Base-by-base conservation (phyloP, 2,113 vertebrate genomes). In the Phalacrocorax aristotelis region DNA sequence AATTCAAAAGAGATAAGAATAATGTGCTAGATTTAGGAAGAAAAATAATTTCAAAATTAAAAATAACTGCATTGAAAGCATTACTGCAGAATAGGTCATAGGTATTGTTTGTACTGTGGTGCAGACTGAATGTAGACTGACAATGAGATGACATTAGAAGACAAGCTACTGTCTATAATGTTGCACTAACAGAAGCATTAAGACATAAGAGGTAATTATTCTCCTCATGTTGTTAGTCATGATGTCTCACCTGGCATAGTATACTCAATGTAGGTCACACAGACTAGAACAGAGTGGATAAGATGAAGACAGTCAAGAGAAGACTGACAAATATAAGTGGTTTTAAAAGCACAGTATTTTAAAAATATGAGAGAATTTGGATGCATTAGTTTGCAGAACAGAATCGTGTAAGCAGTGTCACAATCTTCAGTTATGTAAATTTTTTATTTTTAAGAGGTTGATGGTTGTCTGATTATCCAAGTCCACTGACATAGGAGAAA, bases 321-420 rank as follows among this genome's bases (percentile, higher is more conserved):
- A 66, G 29, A 68, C 3, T 0, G 2, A 15, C 16, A 38, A 54
- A 44, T 29, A 9, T 16, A 82, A 42, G 9, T 25, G 10, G 7
- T 38, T 64, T 78, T 64, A 42, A 44, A 70, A 83, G 15, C 17
- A 66, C 3, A 26, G 5, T 25, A 7, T 65, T n/a, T 58, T 1
- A 65, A 60, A 80, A 81, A n/a, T 8, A 20, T 48, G 38, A 52
- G 4, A 49, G 15, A 61, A 66, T n/a, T 75, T 6, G 5, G 29
- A 57, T 2, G 13, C 26, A 26, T 26, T 69, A 13, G 1, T 48
- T 70, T 5, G 2, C 38, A 46, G 51, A 26, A 60, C 61, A 78
- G 26, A 52, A 42, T 10, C 0, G 0, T 40, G 3, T 18, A 38
- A 66, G 6, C 1, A 4, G 3, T 49, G 11, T 51, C 19, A 71